These are phyloP conservation scores for Andrena camellia DNA, from an alignment of 2,888 invertebrate genomes.

Conservation along the genomic window DNA sequence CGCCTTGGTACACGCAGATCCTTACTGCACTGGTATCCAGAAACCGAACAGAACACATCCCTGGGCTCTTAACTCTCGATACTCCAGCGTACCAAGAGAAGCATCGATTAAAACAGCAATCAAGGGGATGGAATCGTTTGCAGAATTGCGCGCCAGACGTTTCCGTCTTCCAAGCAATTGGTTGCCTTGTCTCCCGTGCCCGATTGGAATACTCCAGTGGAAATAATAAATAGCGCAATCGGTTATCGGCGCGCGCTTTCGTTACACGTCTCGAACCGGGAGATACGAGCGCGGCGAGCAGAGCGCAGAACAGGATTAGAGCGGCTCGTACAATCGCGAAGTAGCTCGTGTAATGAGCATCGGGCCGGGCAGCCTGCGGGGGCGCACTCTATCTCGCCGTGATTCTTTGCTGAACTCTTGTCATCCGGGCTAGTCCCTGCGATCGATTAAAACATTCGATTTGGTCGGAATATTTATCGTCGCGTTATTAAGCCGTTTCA, in stretches of 20 bases:
- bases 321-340: constrained; percentile 50
- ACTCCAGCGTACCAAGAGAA: background rate
- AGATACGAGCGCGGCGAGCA: constrained; percentile 11
- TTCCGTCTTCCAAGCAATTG: background rate
- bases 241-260: constrained; percentile 44
- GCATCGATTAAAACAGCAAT: background rate
- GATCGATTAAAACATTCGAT: constrained; percentile 60
- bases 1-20: too few species aligned
- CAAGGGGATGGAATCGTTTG: background rate
- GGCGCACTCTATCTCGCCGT: constrained; percentile 32
- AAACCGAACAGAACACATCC: too few species aligned
- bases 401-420: constrained; percentile 58
- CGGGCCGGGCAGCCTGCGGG: constrained; percentile 51
- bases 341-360: constrained; percentile 57
- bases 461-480: constrained; percentile 56
- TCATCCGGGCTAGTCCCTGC: constrained; percentile 54
- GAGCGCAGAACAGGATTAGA: constrained; percentile 41
- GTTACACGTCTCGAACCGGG: constrained; percentile 31
- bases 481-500: constrained; percentile 53
- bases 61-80: background rate
- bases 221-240: constrained; percentile 57
- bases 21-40: too few species aligned
- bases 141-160: background rate
- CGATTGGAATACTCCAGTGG: constrained; percentile 35
- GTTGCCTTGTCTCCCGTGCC: constrained; percentile 21